Percentiles rank a stretch among this genome's conserved stretches.
Evolutionary conservation across 23 tunicate species (phyloP).

Genomic region (Corella eumyota): DNA sequence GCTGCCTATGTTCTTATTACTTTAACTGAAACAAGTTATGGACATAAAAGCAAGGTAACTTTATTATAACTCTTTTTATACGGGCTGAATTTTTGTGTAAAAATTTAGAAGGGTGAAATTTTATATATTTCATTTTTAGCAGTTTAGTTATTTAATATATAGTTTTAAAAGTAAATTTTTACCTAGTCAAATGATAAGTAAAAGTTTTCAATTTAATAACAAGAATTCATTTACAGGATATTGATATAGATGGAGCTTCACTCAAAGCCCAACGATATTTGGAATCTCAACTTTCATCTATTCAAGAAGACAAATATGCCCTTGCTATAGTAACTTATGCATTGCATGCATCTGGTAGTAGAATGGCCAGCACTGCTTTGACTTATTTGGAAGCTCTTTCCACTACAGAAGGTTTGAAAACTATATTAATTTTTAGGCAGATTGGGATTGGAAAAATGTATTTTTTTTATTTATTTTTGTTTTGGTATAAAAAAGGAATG

Average conservation of each 20-base stretch:
- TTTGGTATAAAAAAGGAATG: too few relatives aligned
- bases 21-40: constrained; percentile 27
- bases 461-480: too few relatives aligned
- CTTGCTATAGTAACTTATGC: constrained; percentile 79
- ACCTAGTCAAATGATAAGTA: too few relatives aligned
- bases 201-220: too few relatives aligned
- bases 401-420: constrained; percentile 12
- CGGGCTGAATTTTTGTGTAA: too few relatives aligned
- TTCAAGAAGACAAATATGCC: constrained; percentile 31
- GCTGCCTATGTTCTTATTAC: constrained; percentile 79
- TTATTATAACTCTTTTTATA: background rate
- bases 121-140: too few relatives aligned
- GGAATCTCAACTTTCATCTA: constrained; percentile 20
- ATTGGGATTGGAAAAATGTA: too few relatives aligned
- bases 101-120: too few relatives aligned
- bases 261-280: constrained; percentile 32
- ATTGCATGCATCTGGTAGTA: constrained; percentile 51
- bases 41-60: constrained; percentile 15
- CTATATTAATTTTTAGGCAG: background rate
- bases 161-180: too few relatives aligned
- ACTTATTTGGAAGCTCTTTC: constrained; percentile 28
- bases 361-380: constrained; percentile 28
- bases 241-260: too few relatives aligned
- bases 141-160: too few relatives aligned
- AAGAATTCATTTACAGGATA: too few relatives aligned